Base-by-base conservation (phyloP, 1,140 invertebrate genomes). In the Sweltsa coloradensis region DNA sequence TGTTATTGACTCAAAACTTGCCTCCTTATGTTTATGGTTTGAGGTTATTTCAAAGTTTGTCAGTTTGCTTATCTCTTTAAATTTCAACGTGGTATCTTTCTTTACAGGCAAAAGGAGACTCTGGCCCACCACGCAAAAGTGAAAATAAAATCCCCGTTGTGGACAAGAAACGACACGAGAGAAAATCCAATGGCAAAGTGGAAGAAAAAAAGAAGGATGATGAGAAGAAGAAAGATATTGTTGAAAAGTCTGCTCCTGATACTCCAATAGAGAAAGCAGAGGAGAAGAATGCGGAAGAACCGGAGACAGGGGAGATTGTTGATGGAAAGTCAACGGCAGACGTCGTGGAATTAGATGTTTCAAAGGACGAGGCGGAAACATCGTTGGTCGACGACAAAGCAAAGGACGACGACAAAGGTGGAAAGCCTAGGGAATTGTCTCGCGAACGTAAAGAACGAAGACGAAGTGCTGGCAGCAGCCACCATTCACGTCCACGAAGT, bases 331-430 rank as follows among this genome's bases (percentile, higher is more conserved):
- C 25, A 31, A 41, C 40, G 48, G 34, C 56, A 2, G 56, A 51
- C 24, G 65, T 55, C 22, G 57, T 55, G n/a, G 69, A 65, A 46
- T 53, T 55, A 0, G 68, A 65, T 5, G 69, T 64, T 39, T 66
- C 29, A 36, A 42, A 65, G 40, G 67, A 71, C 14, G 64, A 70
- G 13, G 68, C 65, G 57, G 65, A 69, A 21, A 65, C 62, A 43
- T 48, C 39, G 26, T 66, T 67, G 29, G 62, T 69, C 29, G 55
- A 55, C 50, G 58, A 65, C 7, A 61, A 66, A 14, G 43, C 54
- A 0, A 64, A 64, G 16, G 62, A 68, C 24, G 67, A 67, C 34
- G 63, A 65, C 0, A 64, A 66, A 16, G 61, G 67, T 21, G 49
- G 21, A 2, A 64, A 65, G 24, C 29, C 11, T 3, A 44, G 51